Percentiles rank a stretch among this genome's conserved stretches.
phyloP scores from a whole-genome alignment of 2,888 invertebrate species.

The Cactoblastis cactorum region DNA sequence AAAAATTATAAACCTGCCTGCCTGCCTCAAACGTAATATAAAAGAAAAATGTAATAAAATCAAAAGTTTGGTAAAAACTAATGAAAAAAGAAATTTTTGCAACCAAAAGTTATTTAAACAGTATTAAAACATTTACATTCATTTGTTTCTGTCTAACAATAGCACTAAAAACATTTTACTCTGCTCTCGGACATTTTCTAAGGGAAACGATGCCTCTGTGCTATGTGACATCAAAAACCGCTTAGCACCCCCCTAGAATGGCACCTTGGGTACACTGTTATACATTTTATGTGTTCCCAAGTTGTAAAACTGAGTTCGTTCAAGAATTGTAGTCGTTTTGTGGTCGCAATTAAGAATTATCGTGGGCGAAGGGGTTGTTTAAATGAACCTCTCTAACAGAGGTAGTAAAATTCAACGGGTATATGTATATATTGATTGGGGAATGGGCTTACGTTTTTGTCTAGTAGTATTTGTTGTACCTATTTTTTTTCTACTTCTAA shows the following conservation, averaged over 20 bases:
- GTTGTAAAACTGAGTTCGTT: conserved; percentile 44
- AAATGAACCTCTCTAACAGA: conserved; percentile 13
- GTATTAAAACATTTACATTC: conserved; percentile 6
- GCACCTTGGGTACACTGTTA: conserved; percentile 38
- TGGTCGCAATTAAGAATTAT: conserved; percentile 19
- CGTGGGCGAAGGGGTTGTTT: conserved; percentile 16
- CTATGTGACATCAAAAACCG: conserved; percentile 60
- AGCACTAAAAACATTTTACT: conserved; percentile 2
- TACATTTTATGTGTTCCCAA: conserved; percentile 38
- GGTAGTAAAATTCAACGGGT: not conserved
- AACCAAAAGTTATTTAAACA: not conserved
- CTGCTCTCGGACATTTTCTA: conserved; percentile 8
- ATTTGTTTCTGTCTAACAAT: conserved; percentile 1
- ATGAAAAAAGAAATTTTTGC: not conserved
- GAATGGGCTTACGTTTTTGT: not conserved
- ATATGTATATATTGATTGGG: not conserved
- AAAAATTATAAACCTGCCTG: too few species aligned
- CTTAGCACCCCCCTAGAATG: conserved; percentile 51
- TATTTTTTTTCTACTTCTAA: too few species aligned
- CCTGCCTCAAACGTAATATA: too few species aligned
- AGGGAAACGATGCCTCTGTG: conserved; percentile 49
- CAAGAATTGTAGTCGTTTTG: conserved; percentile 17
- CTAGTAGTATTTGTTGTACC: too few species aligned
- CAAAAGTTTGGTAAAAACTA: not conserved
- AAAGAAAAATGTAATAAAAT: not conserved